Evolutionary conservation across 2,797 vertebrate species (phyloP), one percentile per base, ranked within the genome.

Genomic region (Limnodromus scolopaceus): DNA sequence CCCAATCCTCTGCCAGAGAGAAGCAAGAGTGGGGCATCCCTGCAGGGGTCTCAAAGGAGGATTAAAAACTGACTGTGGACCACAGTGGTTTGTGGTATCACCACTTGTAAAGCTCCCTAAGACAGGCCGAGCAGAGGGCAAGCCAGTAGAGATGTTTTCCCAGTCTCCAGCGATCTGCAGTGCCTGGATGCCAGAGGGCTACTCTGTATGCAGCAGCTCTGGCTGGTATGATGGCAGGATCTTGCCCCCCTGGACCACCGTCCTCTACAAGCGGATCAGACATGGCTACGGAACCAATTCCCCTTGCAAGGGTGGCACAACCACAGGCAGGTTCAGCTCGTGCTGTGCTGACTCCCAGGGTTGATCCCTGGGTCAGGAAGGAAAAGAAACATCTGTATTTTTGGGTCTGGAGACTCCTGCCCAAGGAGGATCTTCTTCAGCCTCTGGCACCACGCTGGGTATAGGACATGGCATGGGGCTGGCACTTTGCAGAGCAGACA

Each of bases 241-340:
- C 34, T 80, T 23, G 1, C 15, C 27, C 8, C 87, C 28, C 23
- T 4, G 2, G 38, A 23, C 5, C 22, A 10, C 45, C 12, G 25
- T 5, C 28, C 46, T 30, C 6, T 53, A 36, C 32, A 41, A 71
- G 43, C 61, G 68, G 46, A 38, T 18, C 48, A 41, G 25, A 27
- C 28, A 28, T 0, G 0, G 19, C 24, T 57, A 49, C 54, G 57
- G n/a, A 63, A 51, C 43, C 48, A 51, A 3, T 8, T 74, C 36
- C 28, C 3, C 0, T 20, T 20, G 49, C 36, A 53, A 79, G 53
- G 71, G 7, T 17, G 13, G 39, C 27, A 79, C 43, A 41, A 10
- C 11, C 43, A 64, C 45, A 9, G 0, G 16, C 45, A 48, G 30
- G 18, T 34, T 51, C 45, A 30, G 5, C 64, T 79, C 1, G 0